A percentile compares a stretch with the other conserved stretches of the same genome.
Conservation (phyloP, 2,888 invertebrate species). For the Zhuqinia jingwanae region DNA sequence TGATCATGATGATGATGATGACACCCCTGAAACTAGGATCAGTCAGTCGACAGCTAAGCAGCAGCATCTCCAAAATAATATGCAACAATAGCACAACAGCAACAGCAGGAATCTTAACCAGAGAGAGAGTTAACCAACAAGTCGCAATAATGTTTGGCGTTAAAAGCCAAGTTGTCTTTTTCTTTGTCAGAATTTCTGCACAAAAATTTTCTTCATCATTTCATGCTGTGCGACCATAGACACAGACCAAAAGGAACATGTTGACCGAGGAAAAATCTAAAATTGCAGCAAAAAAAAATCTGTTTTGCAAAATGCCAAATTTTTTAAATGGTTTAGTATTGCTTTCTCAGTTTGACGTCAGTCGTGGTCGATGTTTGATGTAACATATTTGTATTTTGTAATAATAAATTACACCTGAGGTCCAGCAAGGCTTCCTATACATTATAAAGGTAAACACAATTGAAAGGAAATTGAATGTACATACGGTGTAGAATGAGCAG, state of each 20-base stretch:
- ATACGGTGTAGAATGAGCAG: too few relatives aligned
- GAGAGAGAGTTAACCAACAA: conserved; percentile 51
- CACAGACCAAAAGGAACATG: conserved; percentile 34
- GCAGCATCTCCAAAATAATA: neutral
- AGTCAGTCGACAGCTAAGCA: conserved; percentile 34
- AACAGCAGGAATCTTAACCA: conserved; percentile 40
- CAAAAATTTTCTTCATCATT: neutral
- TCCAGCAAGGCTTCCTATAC: too few relatives aligned
- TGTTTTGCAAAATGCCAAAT: conserved; percentile 33
- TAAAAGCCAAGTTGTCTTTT: conserved; percentile 7
- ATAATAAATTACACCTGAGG: too few relatives aligned
- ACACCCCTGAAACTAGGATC: conserved; percentile 57
- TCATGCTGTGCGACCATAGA: conserved; percentile 29
- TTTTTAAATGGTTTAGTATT: neutral
- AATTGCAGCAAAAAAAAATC: neutral
- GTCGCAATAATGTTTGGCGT: conserved; percentile 1
- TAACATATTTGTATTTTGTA: too few relatives aligned
- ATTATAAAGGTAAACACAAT: too few relatives aligned
- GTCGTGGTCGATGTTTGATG: neutral
- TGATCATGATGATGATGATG: conserved; percentile 23
- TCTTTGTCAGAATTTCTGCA: neutral
- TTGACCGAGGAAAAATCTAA: conserved; percentile 50
- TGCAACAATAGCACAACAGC: conserved; percentile 10
- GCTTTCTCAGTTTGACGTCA: neutral
- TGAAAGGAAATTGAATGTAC: too few relatives aligned